Evolutionary conservation across 2,888 invertebrate species (phyloP).

Genomic region (Amorpha juglandis): DNA sequence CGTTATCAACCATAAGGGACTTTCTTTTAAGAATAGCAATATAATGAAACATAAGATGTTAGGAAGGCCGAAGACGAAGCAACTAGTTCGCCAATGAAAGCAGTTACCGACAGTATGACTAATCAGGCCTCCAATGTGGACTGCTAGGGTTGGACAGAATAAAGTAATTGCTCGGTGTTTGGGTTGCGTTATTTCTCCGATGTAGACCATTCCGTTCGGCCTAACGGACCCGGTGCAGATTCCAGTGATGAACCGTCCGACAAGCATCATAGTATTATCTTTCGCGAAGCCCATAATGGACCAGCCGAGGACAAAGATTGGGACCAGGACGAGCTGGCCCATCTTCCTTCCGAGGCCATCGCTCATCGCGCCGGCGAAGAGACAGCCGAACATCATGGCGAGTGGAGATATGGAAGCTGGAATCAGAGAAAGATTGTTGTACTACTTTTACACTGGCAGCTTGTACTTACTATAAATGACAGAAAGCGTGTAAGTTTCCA

Average conservation of each 20-base stretch:
- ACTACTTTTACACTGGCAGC: too few species aligned
- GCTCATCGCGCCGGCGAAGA: slow-evolving; percentile 53
- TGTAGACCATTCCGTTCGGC: slow-evolving; percentile 53
- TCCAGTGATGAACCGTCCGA: slow-evolving; percentile 53
- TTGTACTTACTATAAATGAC: too few species aligned
- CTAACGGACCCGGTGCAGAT: slow-evolving; percentile 49
- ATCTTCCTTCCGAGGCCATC: slow-evolving; percentile 56
- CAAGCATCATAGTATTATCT: slow-evolving; percentile 42
- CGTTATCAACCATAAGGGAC: slow-evolving; percentile 60
- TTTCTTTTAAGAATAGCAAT: slow-evolving; percentile 55
- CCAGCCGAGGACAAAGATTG: slow-evolving; percentile 43
- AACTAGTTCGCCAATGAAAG: slow-evolving; percentile 50
- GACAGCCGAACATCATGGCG: slow-evolving; percentile 56
- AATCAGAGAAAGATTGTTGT: slow-evolving; percentile 36
- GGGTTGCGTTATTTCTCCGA: slow-evolving; percentile 59
- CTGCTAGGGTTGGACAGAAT: slow-evolving; percentile 46
- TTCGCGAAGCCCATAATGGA: slow-evolving; percentile 44
- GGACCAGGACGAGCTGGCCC: slow-evolving; percentile 45
- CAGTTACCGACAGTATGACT: slow-evolving; percentile 52
- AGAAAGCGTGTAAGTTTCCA: too few species aligned
- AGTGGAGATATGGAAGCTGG: slow-evolving; percentile 55
- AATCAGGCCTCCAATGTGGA: slow-evolving; percentile 49
- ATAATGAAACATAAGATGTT: slow-evolving; percentile 45
- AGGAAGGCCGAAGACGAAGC: slow-evolving; percentile 49
- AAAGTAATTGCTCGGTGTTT: slow-evolving; percentile 54